Evolutionary conservation across 2,113 vertebrate species (phyloP), one percentile per base, ranked within the genome.

Genomic region (Engraulis encrasicolus): DNA sequence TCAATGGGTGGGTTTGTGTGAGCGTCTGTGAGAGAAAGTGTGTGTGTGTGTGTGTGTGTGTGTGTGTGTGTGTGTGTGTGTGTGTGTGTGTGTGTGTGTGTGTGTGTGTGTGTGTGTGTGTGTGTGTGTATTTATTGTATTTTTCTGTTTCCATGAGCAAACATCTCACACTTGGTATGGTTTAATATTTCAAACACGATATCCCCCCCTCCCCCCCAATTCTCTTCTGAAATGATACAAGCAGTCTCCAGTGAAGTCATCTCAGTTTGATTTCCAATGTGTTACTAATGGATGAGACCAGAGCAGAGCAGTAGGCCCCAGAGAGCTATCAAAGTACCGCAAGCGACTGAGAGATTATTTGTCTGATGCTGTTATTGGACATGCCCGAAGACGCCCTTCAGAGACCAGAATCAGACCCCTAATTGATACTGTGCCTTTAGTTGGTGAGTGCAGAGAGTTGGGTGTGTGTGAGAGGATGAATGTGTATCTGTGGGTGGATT

Each of bases 171-270:
- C 27, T 80, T 71, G 31, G 0, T 83, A 36, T 12, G 77, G 79
- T 88, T n/a, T 81, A 91, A 90, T 91, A 88, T 89, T 92, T 91
- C 80, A 88, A 40, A 52, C 50, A 31, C 5, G 31, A n/a, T n/a
- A n/a, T n/a, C n/a, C n/a, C n/a, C n/a, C n/a, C n/a, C n/a, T n/a
- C n/a, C n/a, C n/a, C n/a, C n/a, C n/a, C n/a, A 74, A 34, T 14
- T 2, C 12, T 5, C 12, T 14, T 17, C 18, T 74, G 27, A 74
- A 27, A 74, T 34, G 27, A 15, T 36, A 34, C 66, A 6, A 15
- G 31, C 27, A n/a, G n/a, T n/a, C 40, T 6, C 2, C n/a, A 66
- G 31, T 66, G 58, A 66, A 66, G 58, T 66, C 58, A 66, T 31
- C 7, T n/a, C 58, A 31, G 31, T 23, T 12, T 23, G 11, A 66